phyloP scores from a whole-genome alignment of 2,888 invertebrate species.

The Sminthurinus aureus region DNA sequence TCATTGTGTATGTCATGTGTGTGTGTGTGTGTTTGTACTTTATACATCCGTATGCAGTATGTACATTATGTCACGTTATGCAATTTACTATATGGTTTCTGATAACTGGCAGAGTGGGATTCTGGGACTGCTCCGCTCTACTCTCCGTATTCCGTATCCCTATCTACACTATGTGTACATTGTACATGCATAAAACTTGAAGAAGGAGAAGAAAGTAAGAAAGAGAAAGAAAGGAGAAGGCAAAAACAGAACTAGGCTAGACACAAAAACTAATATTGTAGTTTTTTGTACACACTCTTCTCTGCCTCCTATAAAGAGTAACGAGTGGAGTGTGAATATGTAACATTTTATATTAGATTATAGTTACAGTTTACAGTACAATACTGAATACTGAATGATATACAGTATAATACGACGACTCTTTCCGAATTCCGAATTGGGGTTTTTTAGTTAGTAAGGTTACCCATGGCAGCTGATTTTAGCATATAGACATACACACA shows the following conservation, averaged over 20 bases:
- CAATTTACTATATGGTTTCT: neutral
- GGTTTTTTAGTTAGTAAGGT: slow-evolving; percentile 15
- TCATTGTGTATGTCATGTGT: neutral
- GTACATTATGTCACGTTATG: neutral
- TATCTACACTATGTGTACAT: neutral
- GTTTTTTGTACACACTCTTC: neutral
- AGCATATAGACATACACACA: neutral
- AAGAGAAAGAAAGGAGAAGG: neutral
- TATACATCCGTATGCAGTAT: neutral
- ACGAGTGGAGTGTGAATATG: no score
- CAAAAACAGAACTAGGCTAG: neutral
- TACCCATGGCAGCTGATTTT: slow-evolving; percentile 36
- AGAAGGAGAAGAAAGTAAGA: neutral
- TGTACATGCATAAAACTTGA: neutral
- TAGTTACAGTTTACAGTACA: no score
- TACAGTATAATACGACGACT: neutral
- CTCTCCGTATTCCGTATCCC: neutral
- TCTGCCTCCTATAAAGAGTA: no score
- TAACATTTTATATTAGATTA: no score
- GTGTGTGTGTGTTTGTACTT: neutral
- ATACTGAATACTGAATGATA: no score
- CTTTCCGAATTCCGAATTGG: slow-evolving; percentile 17
- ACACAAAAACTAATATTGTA: neutral
- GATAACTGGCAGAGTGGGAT: neutral
- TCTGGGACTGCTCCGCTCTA: neutral